phyloP scores from a whole-genome alignment of 1,140 invertebrate species.

The Bemisia tabaci region DNA sequence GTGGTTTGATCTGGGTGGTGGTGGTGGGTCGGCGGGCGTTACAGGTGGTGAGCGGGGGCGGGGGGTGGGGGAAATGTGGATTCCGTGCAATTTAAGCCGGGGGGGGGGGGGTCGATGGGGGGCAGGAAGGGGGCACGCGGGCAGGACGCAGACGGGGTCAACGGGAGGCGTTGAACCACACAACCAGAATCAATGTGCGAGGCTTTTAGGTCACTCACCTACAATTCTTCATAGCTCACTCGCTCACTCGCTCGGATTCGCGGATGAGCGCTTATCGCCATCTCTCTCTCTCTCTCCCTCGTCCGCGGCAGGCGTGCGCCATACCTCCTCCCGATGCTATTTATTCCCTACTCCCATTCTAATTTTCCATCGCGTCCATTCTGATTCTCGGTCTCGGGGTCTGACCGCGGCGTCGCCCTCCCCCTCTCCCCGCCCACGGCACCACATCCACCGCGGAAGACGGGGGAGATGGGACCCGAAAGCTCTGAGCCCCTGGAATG shows the following conservation, averaged over 20 bases:
- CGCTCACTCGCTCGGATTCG: background rate
- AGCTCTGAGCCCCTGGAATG: no score
- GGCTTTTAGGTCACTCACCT: background rate
- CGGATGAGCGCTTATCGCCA: background rate
- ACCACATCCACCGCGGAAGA: no score
- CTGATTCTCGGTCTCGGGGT: background rate
- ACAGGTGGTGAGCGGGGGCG: background rate
- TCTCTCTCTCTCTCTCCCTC: background rate
- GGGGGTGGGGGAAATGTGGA: background rate
- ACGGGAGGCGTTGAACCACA: background rate
- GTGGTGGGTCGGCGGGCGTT: background rate
- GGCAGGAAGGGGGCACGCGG: background rate
- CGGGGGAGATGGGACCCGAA: no score
- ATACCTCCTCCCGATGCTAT: no score
- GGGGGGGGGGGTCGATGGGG: background rate
- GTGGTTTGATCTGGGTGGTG: no score
- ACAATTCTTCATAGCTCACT: background rate
- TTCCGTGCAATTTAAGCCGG: background rate
- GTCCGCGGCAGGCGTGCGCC: no score
- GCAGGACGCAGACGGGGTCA: background rate
- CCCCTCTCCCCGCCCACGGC: no score
- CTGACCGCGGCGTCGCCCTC: no score
- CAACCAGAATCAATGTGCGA: background rate
- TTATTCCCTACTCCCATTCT: background rate
- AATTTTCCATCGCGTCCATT: no score